These are phyloP conservation scores for Gallinago paraguaiae DNA, from an alignment of 2,113 vertebrate species.

Conservation along the genomic window DNA sequence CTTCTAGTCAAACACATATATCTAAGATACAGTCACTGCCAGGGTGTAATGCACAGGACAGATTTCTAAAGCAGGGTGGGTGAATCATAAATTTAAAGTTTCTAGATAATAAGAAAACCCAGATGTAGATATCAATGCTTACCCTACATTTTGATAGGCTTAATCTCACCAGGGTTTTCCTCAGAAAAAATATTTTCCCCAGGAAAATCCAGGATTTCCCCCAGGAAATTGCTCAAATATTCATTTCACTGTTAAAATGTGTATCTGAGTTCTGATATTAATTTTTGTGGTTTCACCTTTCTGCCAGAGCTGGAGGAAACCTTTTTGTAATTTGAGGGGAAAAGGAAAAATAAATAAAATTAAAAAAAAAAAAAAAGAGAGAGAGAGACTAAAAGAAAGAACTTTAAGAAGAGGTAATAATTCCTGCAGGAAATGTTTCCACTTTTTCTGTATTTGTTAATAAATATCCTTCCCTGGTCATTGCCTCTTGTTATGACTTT, in stretches of 20 bases:
- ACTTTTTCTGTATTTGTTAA: neutral
- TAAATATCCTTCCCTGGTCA: neutral
- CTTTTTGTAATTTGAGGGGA: neutral
- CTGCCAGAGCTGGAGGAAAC: neutral
- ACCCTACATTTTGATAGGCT: neutral
- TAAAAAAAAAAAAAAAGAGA: fast-evolving
- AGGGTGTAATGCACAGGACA: neutral
- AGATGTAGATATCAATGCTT: neutral
- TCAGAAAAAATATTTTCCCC: neutral
- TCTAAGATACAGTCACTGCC: neutral
- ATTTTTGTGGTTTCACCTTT: neutral
- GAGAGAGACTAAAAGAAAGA: neutral
- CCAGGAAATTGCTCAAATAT: neutral
- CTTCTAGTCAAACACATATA: neutral
- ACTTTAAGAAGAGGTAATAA: neutral
- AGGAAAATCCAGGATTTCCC: neutral
- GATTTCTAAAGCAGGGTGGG: neutral
- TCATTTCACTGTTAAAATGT: neutral
- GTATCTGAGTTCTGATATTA: neutral
- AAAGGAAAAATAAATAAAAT: neutral
- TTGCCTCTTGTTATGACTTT: neutral
- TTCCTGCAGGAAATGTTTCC: neutral
- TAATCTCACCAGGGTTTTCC: neutral
- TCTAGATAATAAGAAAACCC: neutral
- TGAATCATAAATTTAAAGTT: neutral